Base-by-base conservation (phyloP, 2,888 invertebrate genomes). In the Hydropsyche betteni region DNA sequence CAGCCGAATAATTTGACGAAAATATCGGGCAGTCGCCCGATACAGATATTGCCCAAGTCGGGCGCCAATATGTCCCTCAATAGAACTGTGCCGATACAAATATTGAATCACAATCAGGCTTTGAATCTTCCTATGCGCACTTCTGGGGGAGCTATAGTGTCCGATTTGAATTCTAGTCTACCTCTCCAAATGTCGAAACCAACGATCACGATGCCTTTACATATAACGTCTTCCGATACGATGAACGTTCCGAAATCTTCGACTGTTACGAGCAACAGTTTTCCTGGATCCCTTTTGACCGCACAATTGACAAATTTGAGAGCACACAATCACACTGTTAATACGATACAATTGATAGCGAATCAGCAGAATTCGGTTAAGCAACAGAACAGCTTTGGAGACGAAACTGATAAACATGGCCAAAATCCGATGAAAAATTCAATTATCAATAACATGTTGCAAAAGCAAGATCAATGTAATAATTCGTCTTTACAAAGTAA, bases 41-140 rank as follows among this genome's bases (percentile, higher is more conserved):
- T 76, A 12, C 78, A 78, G 16, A 64, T 64, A 64, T 58, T 76
- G 16, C 74, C 77, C 68, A 69, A 75, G 55, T n/a, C 74, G 8
- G 70, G 71, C 44, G 44, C 71, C 5, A 61, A 61, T 68, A 24
- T 38, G 24, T 24, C 71, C 12, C 51, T 5, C 8, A 52, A 10
- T 6, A 36, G 12, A 5, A 72, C 55, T 38, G 12, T 61, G 38
- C 70, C 70, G 10, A 16, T 70, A 5, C 70, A 70, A 53, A 4
- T 70, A 33, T 53, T 70, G 86, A 69, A 69, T 69, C 34, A 8
- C 10, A 70, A 44, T 7, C 12, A 12, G 6, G 6, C 86, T 82
- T 86, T 87, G 78, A 87, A 87, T 38, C 85, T 87, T 87, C 69
- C 87, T 86, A 64, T 64, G 2, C 86, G 86, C 52, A 85, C 86